Conservation (phyloP, 2,888 invertebrate species). For the Beris morrisii region DNA sequence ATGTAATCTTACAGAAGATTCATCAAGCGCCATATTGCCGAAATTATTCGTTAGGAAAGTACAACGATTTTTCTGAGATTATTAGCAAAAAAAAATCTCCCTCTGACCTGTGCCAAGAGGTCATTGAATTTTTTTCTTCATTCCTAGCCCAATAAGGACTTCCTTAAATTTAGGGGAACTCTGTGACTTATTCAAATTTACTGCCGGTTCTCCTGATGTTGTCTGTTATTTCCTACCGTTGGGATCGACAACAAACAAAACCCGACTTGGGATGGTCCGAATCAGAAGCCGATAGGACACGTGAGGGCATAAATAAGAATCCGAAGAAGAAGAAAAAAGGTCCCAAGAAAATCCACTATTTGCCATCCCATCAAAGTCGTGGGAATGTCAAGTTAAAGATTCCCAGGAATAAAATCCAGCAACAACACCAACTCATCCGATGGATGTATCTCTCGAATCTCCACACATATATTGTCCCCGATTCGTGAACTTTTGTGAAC, state of each 20-base stretch:
- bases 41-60: too few species aligned
- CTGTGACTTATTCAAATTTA: constrained; percentile 25
- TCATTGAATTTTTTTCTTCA: constrained; percentile 20
- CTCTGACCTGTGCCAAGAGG: constrained; percentile 15
- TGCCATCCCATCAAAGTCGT: constrained; percentile 32
- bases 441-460: constrained; percentile 25
- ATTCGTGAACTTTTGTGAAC: constrained; percentile 9
- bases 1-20: too few species aligned
- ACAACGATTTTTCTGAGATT: too few species aligned
- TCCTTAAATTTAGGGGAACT: constrained; percentile 22
- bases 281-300: constrained; percentile 24
- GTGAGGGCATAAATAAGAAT: constrained; percentile 29
- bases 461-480: constrained; percentile 3
- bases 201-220: constrained; percentile 10
- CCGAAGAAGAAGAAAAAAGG: constrained; percentile 19
- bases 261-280: constrained; percentile 11
- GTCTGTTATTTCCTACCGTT: constrained; percentile 22
- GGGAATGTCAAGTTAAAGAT: constrained; percentile 20
- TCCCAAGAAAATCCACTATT: constrained; percentile 6
- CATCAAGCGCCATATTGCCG: too few species aligned
- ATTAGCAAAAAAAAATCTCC: too few species aligned
- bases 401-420: constrained; percentile 7
- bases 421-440: constrained; percentile 12
- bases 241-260: constrained; percentile 3
- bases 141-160: constrained; percentile 1